These are phyloP conservation scores for Anguilla anguilla DNA, from an alignment of 2,797 vertebrate species.

Conservation along the genomic window DNA sequence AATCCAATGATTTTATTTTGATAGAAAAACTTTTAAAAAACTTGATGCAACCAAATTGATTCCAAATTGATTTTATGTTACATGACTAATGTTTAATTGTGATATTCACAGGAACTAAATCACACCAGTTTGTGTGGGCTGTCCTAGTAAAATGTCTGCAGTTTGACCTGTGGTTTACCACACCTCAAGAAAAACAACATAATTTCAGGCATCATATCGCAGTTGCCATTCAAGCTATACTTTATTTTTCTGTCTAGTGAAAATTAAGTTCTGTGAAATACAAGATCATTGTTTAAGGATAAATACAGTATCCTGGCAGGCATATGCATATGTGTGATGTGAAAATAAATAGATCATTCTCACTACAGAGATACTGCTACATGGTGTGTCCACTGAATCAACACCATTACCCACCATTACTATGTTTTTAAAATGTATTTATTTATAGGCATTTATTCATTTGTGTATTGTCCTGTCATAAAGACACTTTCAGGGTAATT, in stretches of 20 bases:
- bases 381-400: not conserved
- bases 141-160: not conserved
- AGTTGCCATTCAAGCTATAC: not conserved
- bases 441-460: not conserved
- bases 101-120: not conserved
- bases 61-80: not conserved
- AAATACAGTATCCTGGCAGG: constrained; percentile 7
- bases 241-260: not conserved
- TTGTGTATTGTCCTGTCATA: not conserved
- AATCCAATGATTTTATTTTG: too few relatives aligned
- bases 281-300: not conserved
- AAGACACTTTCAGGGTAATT: not conserved
- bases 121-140: not conserved
- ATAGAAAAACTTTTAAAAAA: not conserved
- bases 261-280: not conserved
- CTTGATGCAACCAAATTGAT: not conserved
- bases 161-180: not conserved
- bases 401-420: not conserved
- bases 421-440: not conserved
- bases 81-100: not conserved
- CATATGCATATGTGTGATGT: not conserved
- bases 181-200: not conserved
- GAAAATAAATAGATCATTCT: not conserved
- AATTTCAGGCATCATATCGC: not conserved
- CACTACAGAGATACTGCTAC: not conserved